phyloP scores from a whole-genome alignment of 2,797 vertebrate species.

The Erethizon dorsatum region DNA sequence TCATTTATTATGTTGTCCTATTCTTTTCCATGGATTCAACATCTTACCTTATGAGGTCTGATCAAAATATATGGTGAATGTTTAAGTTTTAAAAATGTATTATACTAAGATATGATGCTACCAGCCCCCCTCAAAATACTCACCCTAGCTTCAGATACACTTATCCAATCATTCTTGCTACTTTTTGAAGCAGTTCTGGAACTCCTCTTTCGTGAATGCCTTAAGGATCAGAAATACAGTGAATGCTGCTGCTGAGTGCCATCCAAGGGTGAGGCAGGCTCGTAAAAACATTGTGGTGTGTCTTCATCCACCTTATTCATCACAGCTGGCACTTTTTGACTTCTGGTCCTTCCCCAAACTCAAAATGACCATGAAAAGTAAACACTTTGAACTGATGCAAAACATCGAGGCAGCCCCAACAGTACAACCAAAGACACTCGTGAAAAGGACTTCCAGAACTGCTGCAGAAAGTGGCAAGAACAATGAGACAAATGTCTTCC shows the following conservation, averaged over 20 bases:
- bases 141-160: background rate
- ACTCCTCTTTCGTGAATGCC: background rate
- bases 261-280: background rate
- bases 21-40: background rate
- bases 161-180: background rate
- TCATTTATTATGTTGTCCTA: background rate
- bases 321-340: background rate
- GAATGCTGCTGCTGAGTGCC: background rate
- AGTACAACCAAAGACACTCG: background rate
- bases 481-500: background rate
- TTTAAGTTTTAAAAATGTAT: background rate
- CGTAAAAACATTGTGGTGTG: background rate
- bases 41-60: background rate
- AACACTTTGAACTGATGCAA: background rate
- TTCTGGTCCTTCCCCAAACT: background rate
- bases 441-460: background rate
- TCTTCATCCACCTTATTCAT: background rate
- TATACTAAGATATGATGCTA: background rate
- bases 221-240: background rate
- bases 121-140: background rate
- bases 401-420: background rate
- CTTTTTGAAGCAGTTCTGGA: background rate
- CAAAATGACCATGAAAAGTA: background rate
- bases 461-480: background rate
- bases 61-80: background rate